Evolutionary conservation across 1,140 invertebrate species (phyloP).

Genomic region (Ceratosolen solmsi): DNA sequence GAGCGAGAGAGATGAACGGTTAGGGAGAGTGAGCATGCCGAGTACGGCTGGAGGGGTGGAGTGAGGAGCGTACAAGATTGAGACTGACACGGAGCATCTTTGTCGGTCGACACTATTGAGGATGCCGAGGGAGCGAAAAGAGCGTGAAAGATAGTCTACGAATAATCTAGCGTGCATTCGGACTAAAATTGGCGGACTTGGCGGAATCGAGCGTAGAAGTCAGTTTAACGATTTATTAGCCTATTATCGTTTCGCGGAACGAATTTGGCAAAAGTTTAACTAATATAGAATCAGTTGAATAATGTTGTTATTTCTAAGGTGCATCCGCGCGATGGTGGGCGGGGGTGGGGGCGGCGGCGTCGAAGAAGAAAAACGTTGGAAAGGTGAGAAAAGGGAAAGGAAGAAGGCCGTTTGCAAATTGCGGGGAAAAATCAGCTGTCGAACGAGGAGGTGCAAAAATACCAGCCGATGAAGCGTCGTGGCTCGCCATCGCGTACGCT

Average conservation of each 20-base stretch:
- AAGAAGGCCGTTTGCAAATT: not conserved
- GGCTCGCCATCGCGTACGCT: not conserved
- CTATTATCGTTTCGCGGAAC: not conserved
- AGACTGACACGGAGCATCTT: conserved; percentile 37
- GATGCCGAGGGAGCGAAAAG: not conserved
- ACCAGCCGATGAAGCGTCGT: not conserved
- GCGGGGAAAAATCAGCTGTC: conserved; percentile 9
- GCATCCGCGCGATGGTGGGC: not conserved
- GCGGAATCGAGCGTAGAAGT: not conserved
- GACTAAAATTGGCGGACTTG: not conserved
- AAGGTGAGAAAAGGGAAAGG: not conserved
- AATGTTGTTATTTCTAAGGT: not conserved
- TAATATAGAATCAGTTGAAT: not conserved
- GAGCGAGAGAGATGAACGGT: conserved; percentile 40
- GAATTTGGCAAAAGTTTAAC: not conserved
- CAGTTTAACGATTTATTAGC: not conserved
- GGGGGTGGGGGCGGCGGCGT: not conserved
- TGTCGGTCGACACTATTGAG: conserved; percentile 25
- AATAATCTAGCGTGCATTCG: conserved; percentile 4
- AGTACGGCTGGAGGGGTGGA: not conserved
- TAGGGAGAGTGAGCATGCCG: not conserved
- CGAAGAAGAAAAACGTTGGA: not conserved
- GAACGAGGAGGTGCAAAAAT: not conserved
- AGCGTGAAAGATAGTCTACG: conserved; percentile 27
- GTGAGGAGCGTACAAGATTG: conserved; percentile 6